Evolutionary conservation across 2,888 invertebrate species (phyloP).

Genomic region (Rhagonycha lutea): DNA sequence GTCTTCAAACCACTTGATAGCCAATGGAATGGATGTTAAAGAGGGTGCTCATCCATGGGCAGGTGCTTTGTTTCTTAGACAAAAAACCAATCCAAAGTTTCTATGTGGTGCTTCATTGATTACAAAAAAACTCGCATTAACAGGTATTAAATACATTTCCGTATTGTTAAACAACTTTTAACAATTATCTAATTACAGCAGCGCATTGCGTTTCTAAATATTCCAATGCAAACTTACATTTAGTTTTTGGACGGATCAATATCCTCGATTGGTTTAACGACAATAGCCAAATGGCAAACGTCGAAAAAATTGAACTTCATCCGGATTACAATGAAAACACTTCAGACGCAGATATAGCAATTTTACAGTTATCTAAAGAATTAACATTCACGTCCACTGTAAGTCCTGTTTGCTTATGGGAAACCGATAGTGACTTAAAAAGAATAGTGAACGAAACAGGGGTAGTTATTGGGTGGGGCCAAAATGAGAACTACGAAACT

Average conservation of each 20-base stretch:
- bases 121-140: constrained; percentile 48
- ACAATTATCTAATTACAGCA: constrained; percentile 34
- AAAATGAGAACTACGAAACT: constrained; percentile 55
- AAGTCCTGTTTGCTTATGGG: constrained; percentile 67
- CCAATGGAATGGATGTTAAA: constrained; percentile 43
- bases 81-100: constrained; percentile 45
- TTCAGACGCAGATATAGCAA: constrained; percentile 62
- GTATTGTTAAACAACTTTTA: too few relatives aligned
- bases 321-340: constrained; percentile 61
- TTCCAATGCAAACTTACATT: neutral
- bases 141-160: constrained; percentile 41
- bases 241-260: constrained; percentile 46
- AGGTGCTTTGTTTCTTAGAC: constrained; percentile 47
- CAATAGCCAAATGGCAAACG: constrained; percentile 37
- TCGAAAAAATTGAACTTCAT: constrained; percentile 42
- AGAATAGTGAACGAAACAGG: constrained; percentile 49
- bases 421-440: constrained; percentile 53
- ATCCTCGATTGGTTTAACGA: constrained; percentile 42
- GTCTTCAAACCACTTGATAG: constrained; percentile 44
- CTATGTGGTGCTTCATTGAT: constrained; percentile 51
- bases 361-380: constrained; percentile 59
- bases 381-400: constrained; percentile 61
- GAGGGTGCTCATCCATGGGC: constrained; percentile 51
- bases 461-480: constrained; percentile 65
- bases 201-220: constrained; percentile 44